A percentile compares a stretch with the other conserved stretches of the same genome.
These are phyloP conservation scores for Sturmia bella DNA, from an alignment of 2,888 invertebrate genomes.

Conservation along the genomic window DNA sequence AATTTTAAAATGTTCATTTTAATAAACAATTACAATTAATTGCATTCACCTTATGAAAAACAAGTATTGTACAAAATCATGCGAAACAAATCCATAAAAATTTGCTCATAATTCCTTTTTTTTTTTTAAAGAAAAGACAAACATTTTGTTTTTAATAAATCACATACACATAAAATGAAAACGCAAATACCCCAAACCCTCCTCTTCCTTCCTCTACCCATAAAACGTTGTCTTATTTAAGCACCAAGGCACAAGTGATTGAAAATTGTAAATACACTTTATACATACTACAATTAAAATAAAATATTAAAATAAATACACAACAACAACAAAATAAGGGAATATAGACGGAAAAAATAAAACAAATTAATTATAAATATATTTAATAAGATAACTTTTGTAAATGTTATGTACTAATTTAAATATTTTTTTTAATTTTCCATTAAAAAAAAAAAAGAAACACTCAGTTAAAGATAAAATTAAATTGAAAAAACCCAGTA, in stretches of 20 bases:
- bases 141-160: background rate
- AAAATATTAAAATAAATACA: slow-evolving; percentile 58
- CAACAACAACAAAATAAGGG: slow-evolving; percentile 54
- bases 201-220: background rate
- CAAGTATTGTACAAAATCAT: slow-evolving; percentile 53
- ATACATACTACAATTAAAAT: slow-evolving; percentile 53
- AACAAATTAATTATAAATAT: slow-evolving; percentile 30
- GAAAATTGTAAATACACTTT: slow-evolving; percentile 68
- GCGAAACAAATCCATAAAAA: slow-evolving; percentile 39
- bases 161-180: slow-evolving; percentile 4
- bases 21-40: slow-evolving; percentile 29
- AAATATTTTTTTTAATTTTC: slow-evolving; percentile 64
- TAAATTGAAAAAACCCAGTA: slow-evolving; percentile 56
- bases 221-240: slow-evolving; percentile 57
- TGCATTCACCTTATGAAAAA: slow-evolving; percentile 32
- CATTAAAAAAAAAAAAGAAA: slow-evolving; percentile 37
- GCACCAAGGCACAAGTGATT: slow-evolving; percentile 70
- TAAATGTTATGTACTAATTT: slow-evolving; percentile 69
- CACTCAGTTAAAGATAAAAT: slow-evolving; percentile 58
- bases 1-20: slow-evolving; percentile 48
- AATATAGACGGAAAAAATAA: slow-evolving; percentile 41
- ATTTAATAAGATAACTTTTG: slow-evolving; percentile 64
- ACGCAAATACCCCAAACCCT: background rate
- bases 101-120: slow-evolving; percentile 36
- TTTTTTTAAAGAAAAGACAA: slow-evolving; percentile 28